Evolutionary conservation across 2,888 invertebrate genomes (phyloP), one percentile per base, ranked within the genome.

Genomic region (Entomobrya multifasciata): DNA sequence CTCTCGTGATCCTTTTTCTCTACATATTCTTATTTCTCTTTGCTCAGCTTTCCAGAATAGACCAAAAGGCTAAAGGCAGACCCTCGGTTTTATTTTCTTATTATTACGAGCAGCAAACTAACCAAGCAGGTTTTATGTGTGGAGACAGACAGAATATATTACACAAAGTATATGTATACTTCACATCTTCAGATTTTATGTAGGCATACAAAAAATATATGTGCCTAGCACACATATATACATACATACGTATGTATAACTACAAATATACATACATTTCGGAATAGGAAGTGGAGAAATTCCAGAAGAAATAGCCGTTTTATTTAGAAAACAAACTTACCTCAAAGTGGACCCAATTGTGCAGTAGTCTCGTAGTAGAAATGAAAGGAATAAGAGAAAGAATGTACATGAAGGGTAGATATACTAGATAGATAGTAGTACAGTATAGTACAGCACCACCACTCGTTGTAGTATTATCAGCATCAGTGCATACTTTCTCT

Each of bases 311-410:
- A 79, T 86, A 83, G 83, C 44, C 79, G 86, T 86, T 84, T 81
- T 84, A 81, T 87, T 85, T 80, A 78, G 84, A 87, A 84, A 87
- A 83, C 79, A 84, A 88, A 77, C 88, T 87, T 85, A 85, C 85
- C 87, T 87, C 81, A 87, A 85, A 88, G 87, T 87, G 87, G 83
- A 87, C 87, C 88, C 88, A 87, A 87, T 88, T 88, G 88, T 88
- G 87, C 83, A 88, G 87, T 89, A 86, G 44, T 79, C 36, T 36
- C 49, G 86, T 27, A 49, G 72, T n/a, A 44, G 67, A 10, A 36
- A 30, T 17, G n/a, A 67, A 77, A 30, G 11, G n/a, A 67, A 77
- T 41, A n/a, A 70, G 47, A 72, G 72, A 47, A 49, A 72, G 72
- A 44, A 70, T 70, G 67, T 47, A 36, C 5, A 6, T 36, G 36